These are phyloP conservation scores for Casuarius casuarius DNA, from an alignment of 2,113 vertebrate species.

Conservation along the genomic window DNA sequence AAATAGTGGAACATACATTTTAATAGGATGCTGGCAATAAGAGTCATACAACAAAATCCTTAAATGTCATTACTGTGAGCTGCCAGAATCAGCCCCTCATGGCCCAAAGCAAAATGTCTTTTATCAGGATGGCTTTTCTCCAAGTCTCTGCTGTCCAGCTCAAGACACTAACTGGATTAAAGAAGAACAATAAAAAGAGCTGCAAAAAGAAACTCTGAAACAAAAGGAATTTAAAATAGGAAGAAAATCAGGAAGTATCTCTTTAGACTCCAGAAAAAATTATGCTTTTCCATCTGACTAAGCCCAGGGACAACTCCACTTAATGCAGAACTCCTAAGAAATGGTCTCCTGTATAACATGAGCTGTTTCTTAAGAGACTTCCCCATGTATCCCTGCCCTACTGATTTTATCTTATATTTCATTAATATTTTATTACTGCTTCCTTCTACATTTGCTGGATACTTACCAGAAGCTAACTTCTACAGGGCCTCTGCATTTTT, in stretches of 20 bases:
- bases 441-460: neutral
- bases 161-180: conserved; percentile 32
- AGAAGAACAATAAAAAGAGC: neutral
- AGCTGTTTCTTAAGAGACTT: neutral
- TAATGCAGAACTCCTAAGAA: neutral
- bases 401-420: neutral
- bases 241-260: neutral
- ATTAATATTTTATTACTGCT: neutral
- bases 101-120: neutral
- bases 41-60: neutral
- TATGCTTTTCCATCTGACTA: neutral
- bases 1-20: neutral
- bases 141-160: neutral
- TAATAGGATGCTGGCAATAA: neutral
- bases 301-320: neutral
- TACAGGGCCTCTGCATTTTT: neutral
- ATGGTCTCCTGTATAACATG: neutral
- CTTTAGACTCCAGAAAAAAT: neutral
- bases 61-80: neutral
- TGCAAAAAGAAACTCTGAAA: neutral
- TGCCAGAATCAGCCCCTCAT: neutral
- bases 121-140: neutral
- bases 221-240: neutral
- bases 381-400: neutral
- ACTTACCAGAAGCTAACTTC: neutral